A percentile compares a stretch with the other conserved stretches of the same genome.
Conservation (phyloP, 2,888 invertebrate genomes). For the Cremastobaeus sp. region DNA sequence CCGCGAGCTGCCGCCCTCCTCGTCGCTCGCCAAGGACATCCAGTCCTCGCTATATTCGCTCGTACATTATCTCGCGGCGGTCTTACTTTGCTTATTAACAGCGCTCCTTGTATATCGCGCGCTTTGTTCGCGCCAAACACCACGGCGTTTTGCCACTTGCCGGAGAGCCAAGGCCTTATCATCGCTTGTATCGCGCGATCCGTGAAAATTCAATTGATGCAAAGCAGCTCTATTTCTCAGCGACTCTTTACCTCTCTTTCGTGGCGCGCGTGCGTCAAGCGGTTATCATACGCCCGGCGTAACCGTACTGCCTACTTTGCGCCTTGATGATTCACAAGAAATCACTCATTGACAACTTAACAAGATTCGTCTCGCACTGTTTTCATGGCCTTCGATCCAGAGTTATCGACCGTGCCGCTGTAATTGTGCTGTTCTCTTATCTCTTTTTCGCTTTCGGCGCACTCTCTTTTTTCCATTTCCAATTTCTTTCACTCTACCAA, state of each 20-base stretch:
- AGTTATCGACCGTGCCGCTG: too few species aligned
- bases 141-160: conserved; percentile 29
- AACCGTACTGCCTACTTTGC: conserved; percentile 11
- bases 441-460: too few species aligned
- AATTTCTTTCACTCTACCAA: too few species aligned
- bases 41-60: conserved; percentile 46
- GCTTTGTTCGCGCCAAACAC: conserved; percentile 54
- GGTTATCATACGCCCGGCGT: conserved; percentile 14
- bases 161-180: conserved; percentile 38
- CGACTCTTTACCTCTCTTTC: conserved; percentile 18
- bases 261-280: conserved; percentile 32
- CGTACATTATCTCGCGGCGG: conserved; percentile 49
- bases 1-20: conserved; percentile 31
- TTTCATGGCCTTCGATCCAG: too few species aligned
- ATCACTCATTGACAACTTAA: conserved; percentile 18
- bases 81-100: conserved; percentile 58
- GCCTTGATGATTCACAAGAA: neutral
- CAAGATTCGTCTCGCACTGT: too few species aligned
- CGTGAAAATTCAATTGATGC: conserved; percentile 55
- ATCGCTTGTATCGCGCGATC: conserved; percentile 45
- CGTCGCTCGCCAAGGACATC: conserved; percentile 51
- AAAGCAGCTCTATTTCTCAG: conserved; percentile 45
- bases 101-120: conserved; percentile 43
- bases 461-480: too few species aligned
- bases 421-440: too few species aligned